Evolutionary conservation across 2,888 invertebrate genomes (phyloP).

Genomic region (Pachliopta kotzebuea): DNA sequence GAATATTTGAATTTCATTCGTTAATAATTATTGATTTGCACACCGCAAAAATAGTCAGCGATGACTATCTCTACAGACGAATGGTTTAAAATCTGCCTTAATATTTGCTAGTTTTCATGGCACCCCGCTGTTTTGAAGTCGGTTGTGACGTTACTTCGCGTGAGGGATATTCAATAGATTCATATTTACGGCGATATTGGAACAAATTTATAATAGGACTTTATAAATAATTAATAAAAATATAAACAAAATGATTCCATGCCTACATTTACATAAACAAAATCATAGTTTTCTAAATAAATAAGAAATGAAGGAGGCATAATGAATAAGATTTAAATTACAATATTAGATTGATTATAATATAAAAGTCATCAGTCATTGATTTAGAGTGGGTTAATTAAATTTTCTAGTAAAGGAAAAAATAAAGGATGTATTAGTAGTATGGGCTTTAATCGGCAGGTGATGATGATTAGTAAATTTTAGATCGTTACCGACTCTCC

Average conservation of each 20-base stretch:
- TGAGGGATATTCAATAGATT: background rate
- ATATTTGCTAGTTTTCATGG: slow-evolving; percentile 3
- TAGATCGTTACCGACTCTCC: too few relatives aligned
- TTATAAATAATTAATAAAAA: slow-evolving; percentile 6
- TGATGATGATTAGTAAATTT: too few relatives aligned
- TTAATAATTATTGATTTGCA: slow-evolving; percentile 15
- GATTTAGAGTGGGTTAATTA: too few relatives aligned
- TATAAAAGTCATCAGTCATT: too few relatives aligned
- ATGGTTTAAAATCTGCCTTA: background rate
- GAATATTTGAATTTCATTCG: slow-evolving; percentile 12
- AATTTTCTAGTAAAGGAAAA: too few relatives aligned
- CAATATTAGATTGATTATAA: too few relatives aligned
- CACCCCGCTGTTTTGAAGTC: slow-evolving; percentile 11
- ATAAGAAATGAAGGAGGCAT: too few relatives aligned
- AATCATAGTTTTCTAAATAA: too few relatives aligned
- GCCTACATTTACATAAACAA: too few relatives aligned
- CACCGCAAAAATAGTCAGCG: slow-evolving; percentile 5
- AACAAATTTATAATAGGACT: background rate
- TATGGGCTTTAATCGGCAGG: too few relatives aligned
- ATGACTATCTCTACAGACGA: slow-evolving; percentile 2
- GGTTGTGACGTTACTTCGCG: slow-evolving; percentile 4
- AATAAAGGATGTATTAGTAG: too few relatives aligned
- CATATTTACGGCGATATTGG: background rate
- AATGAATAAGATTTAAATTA: too few relatives aligned
- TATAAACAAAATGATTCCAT: background rate